A percentile compares a stretch with the other conserved stretches of the same genome.
These are phyloP conservation scores for Anneissia japonica DNA, from an alignment of 35 echinoderm and acorn worm species.

Conservation along the genomic window DNA sequence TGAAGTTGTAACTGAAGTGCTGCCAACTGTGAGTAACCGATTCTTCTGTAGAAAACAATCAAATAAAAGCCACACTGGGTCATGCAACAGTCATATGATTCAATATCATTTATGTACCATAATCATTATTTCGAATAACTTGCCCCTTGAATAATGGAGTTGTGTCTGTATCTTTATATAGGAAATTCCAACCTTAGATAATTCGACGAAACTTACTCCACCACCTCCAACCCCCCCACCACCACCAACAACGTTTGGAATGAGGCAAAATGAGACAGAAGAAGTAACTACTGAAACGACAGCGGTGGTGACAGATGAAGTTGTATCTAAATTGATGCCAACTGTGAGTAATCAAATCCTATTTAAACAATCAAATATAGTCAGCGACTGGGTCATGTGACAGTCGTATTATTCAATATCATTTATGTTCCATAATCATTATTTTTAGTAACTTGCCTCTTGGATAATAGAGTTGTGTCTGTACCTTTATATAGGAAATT, in stretches of 20 bases:
- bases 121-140: no score
- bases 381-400: no score
- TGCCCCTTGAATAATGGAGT: no score
- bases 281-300: background rate
- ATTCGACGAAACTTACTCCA: background rate
- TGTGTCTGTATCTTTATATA: background rate
- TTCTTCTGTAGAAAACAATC: background rate
- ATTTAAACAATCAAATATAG: no score
- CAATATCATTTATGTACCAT: no score
- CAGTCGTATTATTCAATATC: no score
- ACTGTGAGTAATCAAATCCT: background rate
- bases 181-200: background rate
- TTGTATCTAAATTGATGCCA: background rate
- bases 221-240: background rate
- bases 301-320: no score
- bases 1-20: background rate
- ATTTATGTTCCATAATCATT: no score
- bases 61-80: no score
- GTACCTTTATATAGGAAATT: background rate
- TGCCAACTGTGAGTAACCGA: background rate
- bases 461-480: no score
- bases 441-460: no score
- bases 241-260: background rate
- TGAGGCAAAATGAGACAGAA: background rate
- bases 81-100: no score